These are phyloP conservation scores for Sitobion miscanthi DNA, from an alignment of 1,140 invertebrate genomes.

Conservation along the genomic window DNA sequence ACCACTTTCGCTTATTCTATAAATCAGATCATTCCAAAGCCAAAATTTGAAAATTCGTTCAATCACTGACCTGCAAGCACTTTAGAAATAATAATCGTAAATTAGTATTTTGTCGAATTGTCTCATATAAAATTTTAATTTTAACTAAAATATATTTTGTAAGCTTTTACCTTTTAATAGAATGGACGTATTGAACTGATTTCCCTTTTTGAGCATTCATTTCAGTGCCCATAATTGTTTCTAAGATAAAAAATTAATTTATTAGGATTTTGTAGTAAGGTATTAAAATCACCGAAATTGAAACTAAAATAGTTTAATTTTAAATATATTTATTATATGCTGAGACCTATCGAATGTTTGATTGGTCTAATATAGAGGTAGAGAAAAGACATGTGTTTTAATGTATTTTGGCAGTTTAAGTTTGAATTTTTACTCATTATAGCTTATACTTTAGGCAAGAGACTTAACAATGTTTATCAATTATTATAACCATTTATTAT, in stretches of 20 bases:
- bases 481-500: not conserved
- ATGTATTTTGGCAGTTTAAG: no score
- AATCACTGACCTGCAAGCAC: conserved; percentile 2
- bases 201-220: conserved; percentile 59
- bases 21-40: conserved; percentile 25
- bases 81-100: not conserved
- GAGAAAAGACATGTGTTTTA: no score
- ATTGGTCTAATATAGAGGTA: no score
- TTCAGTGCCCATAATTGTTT: conserved; percentile 60
- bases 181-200: conserved; percentile 57
- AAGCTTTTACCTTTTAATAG: not conserved
- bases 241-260: conserved; percentile 47
- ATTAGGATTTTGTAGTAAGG: not conserved
- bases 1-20: not conserved
- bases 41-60: conserved; percentile 40
- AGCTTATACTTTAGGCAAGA: not conserved
- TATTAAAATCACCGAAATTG: not conserved
- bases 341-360: no score
- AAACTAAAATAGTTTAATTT: no score
- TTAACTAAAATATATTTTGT: not conserved
- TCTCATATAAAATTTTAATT: not conserved
- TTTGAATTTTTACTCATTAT: no score
- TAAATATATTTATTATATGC: no score
- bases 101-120: not conserved
- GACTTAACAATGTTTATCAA: not conserved